phyloP scores from a whole-genome alignment of 1,140 invertebrate species.

The Atta colombica region DNA sequence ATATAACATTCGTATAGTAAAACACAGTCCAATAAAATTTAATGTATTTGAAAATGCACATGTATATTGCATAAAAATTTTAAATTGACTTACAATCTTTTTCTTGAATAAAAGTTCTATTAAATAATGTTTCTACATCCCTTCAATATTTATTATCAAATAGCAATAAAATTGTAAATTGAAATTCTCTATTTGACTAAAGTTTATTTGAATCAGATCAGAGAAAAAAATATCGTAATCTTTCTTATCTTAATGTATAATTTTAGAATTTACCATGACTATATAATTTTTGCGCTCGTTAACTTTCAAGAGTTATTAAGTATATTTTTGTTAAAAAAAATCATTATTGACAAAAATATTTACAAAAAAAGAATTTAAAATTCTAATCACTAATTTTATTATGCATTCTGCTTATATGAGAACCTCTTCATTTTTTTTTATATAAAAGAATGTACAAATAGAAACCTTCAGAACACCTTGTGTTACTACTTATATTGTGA shows the following conservation, averaged over 20 bases:
- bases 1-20: neutral
- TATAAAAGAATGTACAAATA: slow-evolving; percentile 19
- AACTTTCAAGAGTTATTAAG: neutral
- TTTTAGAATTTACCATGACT: neutral
- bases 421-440: slow-evolving; percentile 14
- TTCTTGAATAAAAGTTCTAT: neutral
- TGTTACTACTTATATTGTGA: slow-evolving; percentile 29
- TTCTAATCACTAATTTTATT: slow-evolving; percentile 6
- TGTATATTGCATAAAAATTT: neutral
- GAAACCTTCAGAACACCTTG: neutral
- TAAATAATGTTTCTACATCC: neutral
- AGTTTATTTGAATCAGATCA: neutral
- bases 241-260: neutral
- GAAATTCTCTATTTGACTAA: neutral
- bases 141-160: neutral
- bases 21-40: neutral
- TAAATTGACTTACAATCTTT: neutral
- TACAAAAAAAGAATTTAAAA: slow-evolving; percentile 1
- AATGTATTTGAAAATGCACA: neutral
- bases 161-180: slow-evolving; percentile 7
- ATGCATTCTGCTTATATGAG: slow-evolving; percentile 2
- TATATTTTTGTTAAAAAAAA: neutral
- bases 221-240: neutral
- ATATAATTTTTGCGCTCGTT: neutral
- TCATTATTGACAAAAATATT: neutral